Percentiles rank a stretch among this genome's conserved stretches.
Evolutionary conservation across 1,140 invertebrate genomes (phyloP).

Genomic region (Pseudomyrmex concolor): DNA sequence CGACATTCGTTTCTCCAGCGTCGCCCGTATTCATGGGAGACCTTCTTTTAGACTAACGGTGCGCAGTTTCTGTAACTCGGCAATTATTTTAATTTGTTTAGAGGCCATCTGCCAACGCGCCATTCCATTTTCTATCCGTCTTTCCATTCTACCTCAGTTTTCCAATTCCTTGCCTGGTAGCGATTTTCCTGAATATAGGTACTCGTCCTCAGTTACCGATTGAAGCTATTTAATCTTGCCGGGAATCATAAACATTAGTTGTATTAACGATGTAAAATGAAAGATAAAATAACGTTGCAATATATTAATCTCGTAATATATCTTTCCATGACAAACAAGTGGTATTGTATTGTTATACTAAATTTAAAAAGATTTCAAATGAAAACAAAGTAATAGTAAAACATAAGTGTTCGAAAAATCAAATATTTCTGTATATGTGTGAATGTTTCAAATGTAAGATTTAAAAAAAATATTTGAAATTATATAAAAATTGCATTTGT

Average conservation of each 20-base stretch:
- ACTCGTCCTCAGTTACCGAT: slow-evolving; percentile 16
- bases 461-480: not conserved
- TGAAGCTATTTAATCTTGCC: slow-evolving; percentile 22
- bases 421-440: not conserved
- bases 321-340: not conserved
- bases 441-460: not conserved
- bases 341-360: not conserved
- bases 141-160: slow-evolving; percentile 2
- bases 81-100: slow-evolving; percentile 77
- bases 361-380: not conserved
- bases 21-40: slow-evolving; percentile 69
- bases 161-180: not conserved
- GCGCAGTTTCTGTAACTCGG: slow-evolving; percentile 33
- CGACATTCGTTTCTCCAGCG: slow-evolving; percentile 62
- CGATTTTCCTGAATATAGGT: not conserved
- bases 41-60: slow-evolving; percentile 43
- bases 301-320: not conserved
- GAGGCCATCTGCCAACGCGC: slow-evolving; percentile 47
- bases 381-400: not conserved
- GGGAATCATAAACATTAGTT: not conserved
- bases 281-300: not conserved
- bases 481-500: not conserved
- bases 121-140: slow-evolving; percentile 9
- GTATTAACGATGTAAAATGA: not conserved
- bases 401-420: too few species aligned